Evolutionary conservation across 2,888 invertebrate species (phyloP), one percentile per base, ranked within the genome.

Genomic region (Callinectes sapidus): DNA sequence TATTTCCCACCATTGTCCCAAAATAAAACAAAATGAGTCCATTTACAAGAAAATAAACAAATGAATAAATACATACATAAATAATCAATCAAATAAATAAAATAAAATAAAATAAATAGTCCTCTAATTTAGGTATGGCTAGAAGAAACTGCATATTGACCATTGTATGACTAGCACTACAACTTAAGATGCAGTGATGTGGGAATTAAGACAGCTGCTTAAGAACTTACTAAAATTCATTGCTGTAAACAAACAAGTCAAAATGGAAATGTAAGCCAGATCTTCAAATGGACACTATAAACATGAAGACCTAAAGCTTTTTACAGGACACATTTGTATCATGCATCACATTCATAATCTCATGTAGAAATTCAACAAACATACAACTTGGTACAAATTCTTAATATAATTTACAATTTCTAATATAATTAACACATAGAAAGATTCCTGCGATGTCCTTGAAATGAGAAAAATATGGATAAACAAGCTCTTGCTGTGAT

Each of bases 261-360:
- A 16, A 35, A 81, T 81, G 81, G 81, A 81, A 81, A 35, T 81
- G 81, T 81, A 35, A 81, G 81, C 14, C 35, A 81, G 81, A 35
- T 35, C 81, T 81, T 81, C 81, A 35, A 81, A 16, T 81, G 81
- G 81, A 81, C 81, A 81, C 0, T 35, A 16, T 35, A 81, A 81
- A 81, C 16, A 35, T 81, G 81, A 81, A 35, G 81, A 35, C 81
- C 81, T 32, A 13, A 16, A 81, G 35, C 35, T 35, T 81, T 81
- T 35, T 32, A 81, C 18, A 35, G 81, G 81, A 81, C 81, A 81
- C 35, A 35, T 35, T 18, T 81, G 81, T 10, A 81, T 81, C 81
- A 81, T 81, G 81, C 14, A 81, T 81, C 81, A 81, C 77, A 81
- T 81, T 81, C 35, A 35, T 81, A 81, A 81, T 81, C 81, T 81